Evolutionary conservation across 2,888 invertebrate genomes (phyloP).

Genomic region (Atethmia centrago): DNA sequence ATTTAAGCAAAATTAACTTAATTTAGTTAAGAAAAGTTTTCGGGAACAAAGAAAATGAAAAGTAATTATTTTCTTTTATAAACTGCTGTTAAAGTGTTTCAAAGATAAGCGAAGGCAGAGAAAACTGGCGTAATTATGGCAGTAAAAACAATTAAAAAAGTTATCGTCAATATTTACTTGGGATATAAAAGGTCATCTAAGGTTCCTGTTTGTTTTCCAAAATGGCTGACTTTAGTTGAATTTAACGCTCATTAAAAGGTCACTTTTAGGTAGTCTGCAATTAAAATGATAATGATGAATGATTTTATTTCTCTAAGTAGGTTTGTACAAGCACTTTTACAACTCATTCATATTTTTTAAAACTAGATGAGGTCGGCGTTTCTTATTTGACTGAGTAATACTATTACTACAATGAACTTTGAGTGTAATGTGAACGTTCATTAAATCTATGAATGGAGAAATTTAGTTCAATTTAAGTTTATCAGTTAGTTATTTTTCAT

Average conservation of each 20-base stretch:
- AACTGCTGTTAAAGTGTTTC: conserved; percentile 41
- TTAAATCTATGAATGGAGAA: too few species aligned
- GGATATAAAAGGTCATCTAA: conserved; percentile 14
- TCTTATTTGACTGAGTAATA: too few species aligned
- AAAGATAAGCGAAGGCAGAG: conserved; percentile 30
- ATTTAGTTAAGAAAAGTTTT: conserved; percentile 42
- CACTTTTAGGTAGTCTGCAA: too few species aligned
- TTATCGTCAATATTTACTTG: conserved; percentile 26
- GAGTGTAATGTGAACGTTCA: too few species aligned
- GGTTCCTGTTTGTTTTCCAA: conserved; percentile 28
- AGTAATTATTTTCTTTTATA: conserved; percentile 52
- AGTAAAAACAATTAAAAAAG: conserved; percentile 30
- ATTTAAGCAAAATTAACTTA: conserved; percentile 45
- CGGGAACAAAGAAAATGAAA: conserved; percentile 36
- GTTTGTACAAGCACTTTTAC: too few species aligned
- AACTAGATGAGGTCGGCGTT: too few species aligned
- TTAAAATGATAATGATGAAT: too few species aligned
- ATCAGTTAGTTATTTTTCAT: too few species aligned
- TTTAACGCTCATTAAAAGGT: neutral
- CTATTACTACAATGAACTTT: too few species aligned
- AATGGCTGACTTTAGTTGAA: conserved; percentile 21
- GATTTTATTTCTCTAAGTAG: too few species aligned
- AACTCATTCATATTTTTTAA: too few species aligned
- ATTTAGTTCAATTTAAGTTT: too few species aligned
- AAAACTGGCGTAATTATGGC: conserved; percentile 35